A percentile compares a stretch with the other conserved stretches of the same genome.
phyloP scores from a whole-genome alignment of 2,888 invertebrate genomes.

The Allophyes oxyacanthae region DNA sequence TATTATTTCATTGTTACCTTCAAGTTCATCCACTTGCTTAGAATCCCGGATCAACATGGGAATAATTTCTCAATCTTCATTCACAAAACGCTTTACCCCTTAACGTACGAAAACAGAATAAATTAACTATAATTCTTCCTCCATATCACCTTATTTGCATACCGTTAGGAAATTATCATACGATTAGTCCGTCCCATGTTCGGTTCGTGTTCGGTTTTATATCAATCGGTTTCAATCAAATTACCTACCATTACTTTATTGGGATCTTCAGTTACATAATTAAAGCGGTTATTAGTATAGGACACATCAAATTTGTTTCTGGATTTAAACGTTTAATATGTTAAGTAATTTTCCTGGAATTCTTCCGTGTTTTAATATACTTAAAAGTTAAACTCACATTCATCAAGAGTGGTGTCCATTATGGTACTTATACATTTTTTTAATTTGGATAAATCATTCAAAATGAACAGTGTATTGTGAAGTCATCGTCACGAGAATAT shows the following conservation, averaged over 20 bases:
- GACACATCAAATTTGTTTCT: conserved; percentile 8
- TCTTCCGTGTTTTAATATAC: too few species aligned
- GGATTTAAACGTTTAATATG: too few species aligned
- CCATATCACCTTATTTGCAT: conserved; percentile 43
- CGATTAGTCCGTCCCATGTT: conserved; percentile 40
- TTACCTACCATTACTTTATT: conserved; percentile 26
- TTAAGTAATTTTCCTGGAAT: too few species aligned
- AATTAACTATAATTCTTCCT: conserved; percentile 49
- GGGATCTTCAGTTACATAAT: conserved; percentile 34
- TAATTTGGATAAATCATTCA: too few species aligned
- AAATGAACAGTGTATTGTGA: too few species aligned
- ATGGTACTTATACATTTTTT: too few species aligned
- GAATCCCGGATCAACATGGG: conserved; percentile 8
- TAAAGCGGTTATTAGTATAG: conserved; percentile 25
- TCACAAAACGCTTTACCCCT: conserved; percentile 32
- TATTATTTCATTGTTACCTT: too few species aligned
- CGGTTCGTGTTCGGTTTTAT: conserved; percentile 26
- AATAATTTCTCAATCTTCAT: conserved; percentile 20
- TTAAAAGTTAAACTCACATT: too few species aligned
- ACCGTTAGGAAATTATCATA: conserved; percentile 57
- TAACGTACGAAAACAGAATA: conserved; percentile 27
- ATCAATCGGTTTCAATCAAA: conserved; percentile 39
- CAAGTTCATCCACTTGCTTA: neutral
- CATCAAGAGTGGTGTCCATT: too few species aligned
- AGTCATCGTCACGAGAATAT: too few species aligned